Evolutionary conservation across 2,888 invertebrate species (phyloP).

Genomic region (Sceliomorpha sp.): DNA sequence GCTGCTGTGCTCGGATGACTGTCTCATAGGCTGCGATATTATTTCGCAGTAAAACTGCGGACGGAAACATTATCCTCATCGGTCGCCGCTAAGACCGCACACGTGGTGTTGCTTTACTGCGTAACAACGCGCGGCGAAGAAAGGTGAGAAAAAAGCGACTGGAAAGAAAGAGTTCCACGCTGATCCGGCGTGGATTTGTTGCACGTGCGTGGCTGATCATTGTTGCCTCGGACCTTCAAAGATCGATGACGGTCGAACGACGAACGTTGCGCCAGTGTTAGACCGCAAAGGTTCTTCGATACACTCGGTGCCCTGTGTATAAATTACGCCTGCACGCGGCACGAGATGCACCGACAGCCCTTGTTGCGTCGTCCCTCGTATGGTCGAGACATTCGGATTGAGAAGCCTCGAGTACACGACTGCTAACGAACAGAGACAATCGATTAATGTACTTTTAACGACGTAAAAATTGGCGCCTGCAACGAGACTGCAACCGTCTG

Average conservation of each 20-base stretch:
- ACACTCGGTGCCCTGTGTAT: constrained; percentile 20
- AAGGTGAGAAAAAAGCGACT: constrained; percentile 10
- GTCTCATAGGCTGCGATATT: constrained; percentile 43
- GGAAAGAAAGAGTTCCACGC: neutral
- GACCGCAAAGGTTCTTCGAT: constrained; percentile 15
- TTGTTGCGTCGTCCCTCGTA: too few relatives aligned
- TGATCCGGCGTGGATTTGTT: constrained; percentile 16
- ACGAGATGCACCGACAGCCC: too few relatives aligned
- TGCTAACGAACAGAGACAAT: too few relatives aligned
- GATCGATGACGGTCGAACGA: constrained; percentile 36
- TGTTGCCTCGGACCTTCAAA: constrained; percentile 25
- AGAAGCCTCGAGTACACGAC: too few relatives aligned
- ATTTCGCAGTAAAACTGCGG: constrained; percentile 33
- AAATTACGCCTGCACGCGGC: constrained; percentile 33
- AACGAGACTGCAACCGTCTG: too few relatives aligned
- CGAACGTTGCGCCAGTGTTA: constrained; percentile 9
- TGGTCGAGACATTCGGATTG: too few relatives aligned
- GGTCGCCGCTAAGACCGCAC: constrained; percentile 29
- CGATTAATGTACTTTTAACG: too few relatives aligned
- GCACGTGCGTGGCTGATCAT: constrained; percentile 19
- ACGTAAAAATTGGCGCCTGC: too few relatives aligned
- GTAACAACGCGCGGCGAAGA: constrained; percentile 3
- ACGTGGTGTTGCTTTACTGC: constrained; percentile 33
- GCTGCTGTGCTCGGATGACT: constrained; percentile 28
- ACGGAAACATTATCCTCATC: constrained; percentile 41